phyloP scores from a whole-genome alignment of 2,888 invertebrate genomes.

The Himalopsyche japonica region DNA sequence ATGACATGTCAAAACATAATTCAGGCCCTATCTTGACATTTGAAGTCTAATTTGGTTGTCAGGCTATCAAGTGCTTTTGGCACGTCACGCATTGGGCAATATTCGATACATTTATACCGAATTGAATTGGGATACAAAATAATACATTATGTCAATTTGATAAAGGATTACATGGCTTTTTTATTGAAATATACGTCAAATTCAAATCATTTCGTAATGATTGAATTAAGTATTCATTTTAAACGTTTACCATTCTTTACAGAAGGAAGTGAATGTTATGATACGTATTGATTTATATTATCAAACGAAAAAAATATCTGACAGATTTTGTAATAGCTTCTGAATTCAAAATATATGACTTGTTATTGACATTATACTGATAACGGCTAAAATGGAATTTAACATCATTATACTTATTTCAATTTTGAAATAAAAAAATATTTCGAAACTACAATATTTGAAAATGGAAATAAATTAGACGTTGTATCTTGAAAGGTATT shows the following conservation, averaged over 20 bases:
- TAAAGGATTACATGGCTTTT: background rate
- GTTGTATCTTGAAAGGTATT: too few relatives aligned
- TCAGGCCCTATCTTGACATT: slow-evolving; percentile 6
- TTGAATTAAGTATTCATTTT: background rate
- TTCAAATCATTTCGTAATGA: background rate
- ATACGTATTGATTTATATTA: background rate
- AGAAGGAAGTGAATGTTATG: background rate
- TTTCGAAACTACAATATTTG: background rate
- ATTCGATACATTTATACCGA: background rate
- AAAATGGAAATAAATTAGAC: too few relatives aligned
- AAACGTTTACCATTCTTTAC: background rate
- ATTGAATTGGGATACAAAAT: background rate
- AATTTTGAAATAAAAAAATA: background rate
- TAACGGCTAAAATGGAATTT: background rate
- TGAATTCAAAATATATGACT: background rate
- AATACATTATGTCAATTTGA: background rate
- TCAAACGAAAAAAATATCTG: background rate
- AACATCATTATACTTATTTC: background rate
- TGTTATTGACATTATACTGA: background rate
- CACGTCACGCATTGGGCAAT: background rate
- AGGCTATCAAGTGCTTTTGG: background rate
- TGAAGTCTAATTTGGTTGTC: background rate
- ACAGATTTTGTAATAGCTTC: background rate
- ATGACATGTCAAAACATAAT: background rate
- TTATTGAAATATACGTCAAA: background rate